Evolutionary conservation across 2,797 vertebrate species (phyloP).

Genomic region (Macrochelys suwanniensis): DNA sequence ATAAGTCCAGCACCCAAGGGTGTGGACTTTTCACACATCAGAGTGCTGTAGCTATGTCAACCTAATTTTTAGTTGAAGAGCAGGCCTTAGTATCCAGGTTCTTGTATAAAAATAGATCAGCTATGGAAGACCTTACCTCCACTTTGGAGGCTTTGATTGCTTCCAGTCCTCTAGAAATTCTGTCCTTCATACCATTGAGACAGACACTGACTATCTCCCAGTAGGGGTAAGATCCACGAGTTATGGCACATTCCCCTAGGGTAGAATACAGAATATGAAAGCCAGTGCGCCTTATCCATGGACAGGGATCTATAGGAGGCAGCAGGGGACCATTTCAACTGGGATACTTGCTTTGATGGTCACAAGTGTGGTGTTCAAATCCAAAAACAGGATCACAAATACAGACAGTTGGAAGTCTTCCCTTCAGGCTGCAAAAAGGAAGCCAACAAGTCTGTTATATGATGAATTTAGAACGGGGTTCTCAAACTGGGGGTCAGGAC

Average conservation of each 20-base stretch:
- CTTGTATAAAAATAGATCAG: background rate
- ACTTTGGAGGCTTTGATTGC: background rate
- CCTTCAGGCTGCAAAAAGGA: background rate
- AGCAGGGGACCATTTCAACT: background rate
- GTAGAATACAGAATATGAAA: background rate
- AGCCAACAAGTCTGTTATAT: background rate
- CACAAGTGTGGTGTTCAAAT: accelerated
- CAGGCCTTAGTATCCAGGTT: background rate
- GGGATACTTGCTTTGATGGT: too few species aligned
- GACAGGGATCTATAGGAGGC: background rate
- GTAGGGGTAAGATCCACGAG: too few species aligned
- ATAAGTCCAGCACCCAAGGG: background rate
- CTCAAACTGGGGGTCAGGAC: too few species aligned
- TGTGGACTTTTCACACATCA: too few species aligned
- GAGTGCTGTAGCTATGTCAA: too few species aligned
- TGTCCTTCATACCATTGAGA: background rate
- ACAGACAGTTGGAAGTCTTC: background rate
- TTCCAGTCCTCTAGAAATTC: background rate
- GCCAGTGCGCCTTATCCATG: background rate
- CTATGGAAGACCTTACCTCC: background rate
- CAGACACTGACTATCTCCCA: background rate
- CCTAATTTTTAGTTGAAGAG: background rate
- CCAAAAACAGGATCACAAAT: background rate
- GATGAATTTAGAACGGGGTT: accelerated
- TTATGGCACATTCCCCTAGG: background rate